Percentiles rank a stretch among this genome's conserved stretches.
Evolutionary conservation across 2,888 invertebrate species (phyloP).

Genomic region (Chorisops tibialis): DNA sequence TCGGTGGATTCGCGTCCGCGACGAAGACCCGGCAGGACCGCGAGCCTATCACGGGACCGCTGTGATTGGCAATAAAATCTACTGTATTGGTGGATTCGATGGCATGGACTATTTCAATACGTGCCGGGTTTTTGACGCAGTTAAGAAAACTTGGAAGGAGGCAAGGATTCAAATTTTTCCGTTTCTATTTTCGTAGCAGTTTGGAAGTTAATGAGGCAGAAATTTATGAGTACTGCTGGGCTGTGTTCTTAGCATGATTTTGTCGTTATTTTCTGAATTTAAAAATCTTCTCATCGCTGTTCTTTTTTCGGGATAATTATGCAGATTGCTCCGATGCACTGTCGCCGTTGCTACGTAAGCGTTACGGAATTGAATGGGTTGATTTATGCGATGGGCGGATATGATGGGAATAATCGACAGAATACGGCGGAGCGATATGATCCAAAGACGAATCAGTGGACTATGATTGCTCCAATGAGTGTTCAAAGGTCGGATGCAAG

Average conservation of each 20-base stretch:
- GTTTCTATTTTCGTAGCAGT: background rate
- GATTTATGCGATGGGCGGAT: conserved; percentile 86
- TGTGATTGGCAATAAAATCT: conserved; percentile 78
- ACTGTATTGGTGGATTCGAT: conserved; percentile 89
- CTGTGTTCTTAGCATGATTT: no score
- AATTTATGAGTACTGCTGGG: no score
- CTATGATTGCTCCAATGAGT: conserved; percentile 82
- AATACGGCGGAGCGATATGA: conserved; percentile 85
- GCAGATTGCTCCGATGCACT: conserved; percentile 70
- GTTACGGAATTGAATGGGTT: conserved; percentile 73
- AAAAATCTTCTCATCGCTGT: background rate
- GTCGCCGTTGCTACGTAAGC: conserved; percentile 81
- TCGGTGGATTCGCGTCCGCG: conserved; percentile 69
- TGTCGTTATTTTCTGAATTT: conserved; percentile 7
- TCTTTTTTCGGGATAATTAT: no score
- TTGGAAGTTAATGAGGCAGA: background rate
- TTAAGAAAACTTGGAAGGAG: conserved; percentile 80
- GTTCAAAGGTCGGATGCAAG: conserved; percentile 87
- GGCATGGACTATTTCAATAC: conserved; percentile 78
- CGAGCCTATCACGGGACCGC: conserved; percentile 93
- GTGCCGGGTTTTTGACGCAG: conserved; percentile 83
- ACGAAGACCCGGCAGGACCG: conserved; percentile 79
- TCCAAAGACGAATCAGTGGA: conserved; percentile 82
- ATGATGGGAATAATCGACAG: conserved; percentile 80
- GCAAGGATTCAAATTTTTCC: conserved; percentile 41